Evolutionary conservation across 2,113 vertebrate genomes (phyloP), one percentile per base, ranked within the genome.

Genomic region (Poecilia latipinna): DNA sequence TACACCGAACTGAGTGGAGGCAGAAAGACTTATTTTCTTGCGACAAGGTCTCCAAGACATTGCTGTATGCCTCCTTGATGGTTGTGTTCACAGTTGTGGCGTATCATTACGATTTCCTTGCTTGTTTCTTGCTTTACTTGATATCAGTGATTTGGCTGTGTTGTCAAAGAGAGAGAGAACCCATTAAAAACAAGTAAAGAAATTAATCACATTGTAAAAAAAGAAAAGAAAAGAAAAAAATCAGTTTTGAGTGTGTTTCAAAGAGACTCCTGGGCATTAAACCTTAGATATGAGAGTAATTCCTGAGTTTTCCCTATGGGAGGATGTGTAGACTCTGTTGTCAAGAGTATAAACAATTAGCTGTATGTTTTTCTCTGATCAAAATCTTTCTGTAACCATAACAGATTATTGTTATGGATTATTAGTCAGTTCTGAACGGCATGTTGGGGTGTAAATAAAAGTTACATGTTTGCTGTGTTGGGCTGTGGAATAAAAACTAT

Each of bases 31-130:
- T 77, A 32, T 88, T 94, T 42, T 89, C 91, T 84, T 94, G 94
- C 66, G 90, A 92, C 73, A 92, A 93, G 42, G 86, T 92, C 77
- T 86, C 90, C 71, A 96, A 94, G 86, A 94, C 94, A 79, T 77
- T 96, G 62, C 73, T 95, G 22, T 96, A 81, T 76, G 90, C 90
- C 79, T 86, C 95, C 67, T 86, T 97, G 85, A 93, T 96, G 74
- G 73, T 96, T 83, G 69, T 96, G 37, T 97, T 98, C 95, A 92
- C 95, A 77, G 90, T 93, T 54, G 94, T 93, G 29, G 89, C 95
- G 19, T 96, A 96, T 71, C 91, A 96, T 78, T 98, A 96, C 84
- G 97, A 98, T 91, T 95, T 99, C 76, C 93, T 96, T 61, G 95
- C 96, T 71, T 97, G 96, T 81, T 95, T 97, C 82, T 93, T 92